Conservation (phyloP, 2,888 invertebrate genomes). For the Terebella lapidaria region DNA sequence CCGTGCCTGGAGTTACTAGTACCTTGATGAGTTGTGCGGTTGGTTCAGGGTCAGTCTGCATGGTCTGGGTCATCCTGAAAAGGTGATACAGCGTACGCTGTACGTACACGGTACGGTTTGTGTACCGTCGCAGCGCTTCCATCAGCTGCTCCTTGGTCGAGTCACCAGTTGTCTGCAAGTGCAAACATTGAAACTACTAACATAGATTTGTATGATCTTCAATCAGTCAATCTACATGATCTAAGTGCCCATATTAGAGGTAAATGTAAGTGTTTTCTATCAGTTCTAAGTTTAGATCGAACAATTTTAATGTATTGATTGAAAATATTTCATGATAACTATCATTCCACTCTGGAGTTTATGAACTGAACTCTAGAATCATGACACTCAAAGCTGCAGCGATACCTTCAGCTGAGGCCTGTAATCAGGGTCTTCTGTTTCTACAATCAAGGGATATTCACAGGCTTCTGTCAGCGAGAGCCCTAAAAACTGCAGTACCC, state of each 20-base stretch:
- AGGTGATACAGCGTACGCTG: constrained; percentile 67
- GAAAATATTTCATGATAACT: too few species aligned
- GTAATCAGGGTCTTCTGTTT: neutral
- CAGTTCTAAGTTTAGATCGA: too few species aligned
- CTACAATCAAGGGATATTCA: constrained; percentile 57
- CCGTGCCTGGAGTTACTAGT: too few species aligned
- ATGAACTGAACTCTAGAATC: too few species aligned
- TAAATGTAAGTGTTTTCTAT: too few species aligned
- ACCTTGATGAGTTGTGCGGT: constrained; percentile 64
- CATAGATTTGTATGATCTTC: too few species aligned
- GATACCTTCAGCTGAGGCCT: neutral
- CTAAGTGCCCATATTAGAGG: too few species aligned
- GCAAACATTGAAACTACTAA: too few species aligned
- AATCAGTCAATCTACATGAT: too few species aligned
- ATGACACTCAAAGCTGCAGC: too few species aligned
- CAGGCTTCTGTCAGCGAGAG: constrained; percentile 60
- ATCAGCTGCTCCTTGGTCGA: constrained; percentile 60
- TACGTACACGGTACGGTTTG: constrained; percentile 60
- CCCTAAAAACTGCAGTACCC: constrained; percentile 58
- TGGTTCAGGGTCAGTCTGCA: constrained; percentile 56
- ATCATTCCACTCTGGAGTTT: too few species aligned
- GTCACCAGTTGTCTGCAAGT: constrained; percentile 57
- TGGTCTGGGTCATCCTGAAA: constrained; percentile 53
- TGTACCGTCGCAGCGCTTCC: constrained; percentile 61
- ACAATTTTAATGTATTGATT: too few species aligned